Conservation (phyloP, 2,797 vertebrate genomes). For the Ctenochaetus hawaiiensis region DNA sequence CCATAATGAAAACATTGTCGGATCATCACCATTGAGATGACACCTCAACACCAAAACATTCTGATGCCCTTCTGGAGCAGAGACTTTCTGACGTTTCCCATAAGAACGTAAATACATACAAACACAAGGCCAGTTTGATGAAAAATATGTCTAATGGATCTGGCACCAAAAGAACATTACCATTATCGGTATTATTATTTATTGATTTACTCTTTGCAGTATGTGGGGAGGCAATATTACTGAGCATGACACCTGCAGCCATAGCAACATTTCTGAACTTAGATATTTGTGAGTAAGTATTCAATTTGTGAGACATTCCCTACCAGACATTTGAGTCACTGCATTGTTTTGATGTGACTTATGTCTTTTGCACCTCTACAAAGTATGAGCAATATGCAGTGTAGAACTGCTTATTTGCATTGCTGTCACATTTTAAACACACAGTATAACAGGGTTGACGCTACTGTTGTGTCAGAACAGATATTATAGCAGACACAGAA, state of each 20-base stretch:
- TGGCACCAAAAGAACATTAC: neutral
- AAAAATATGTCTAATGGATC: neutral
- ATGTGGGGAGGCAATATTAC: neutral
- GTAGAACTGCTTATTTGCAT: neutral
- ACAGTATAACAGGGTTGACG: neutral
- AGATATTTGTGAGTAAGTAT: neutral
- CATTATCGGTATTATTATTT: neutral
- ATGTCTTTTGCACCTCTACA: neutral
- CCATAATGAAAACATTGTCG: constrained; percentile 78
- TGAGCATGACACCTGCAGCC: neutral
- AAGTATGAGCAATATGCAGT: neutral
- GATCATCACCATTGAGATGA: constrained; percentile 73
- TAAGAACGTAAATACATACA: neutral
- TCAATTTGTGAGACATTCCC: neutral
- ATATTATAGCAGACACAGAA: neutral
- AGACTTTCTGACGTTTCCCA: constrained; percentile 14
- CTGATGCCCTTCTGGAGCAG: constrained; percentile 23
- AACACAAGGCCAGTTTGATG: neutral
- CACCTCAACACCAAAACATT: constrained; percentile 65
- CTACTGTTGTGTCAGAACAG: neutral
- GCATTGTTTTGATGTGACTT: neutral
- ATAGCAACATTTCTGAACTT: neutral
- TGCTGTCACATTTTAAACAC: neutral
- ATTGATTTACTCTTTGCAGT: neutral
- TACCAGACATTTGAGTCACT: neutral